Evolutionary conservation across 2,797 vertebrate genomes (phyloP).

Genomic region (Dromococcyx pavoninus): DNA sequence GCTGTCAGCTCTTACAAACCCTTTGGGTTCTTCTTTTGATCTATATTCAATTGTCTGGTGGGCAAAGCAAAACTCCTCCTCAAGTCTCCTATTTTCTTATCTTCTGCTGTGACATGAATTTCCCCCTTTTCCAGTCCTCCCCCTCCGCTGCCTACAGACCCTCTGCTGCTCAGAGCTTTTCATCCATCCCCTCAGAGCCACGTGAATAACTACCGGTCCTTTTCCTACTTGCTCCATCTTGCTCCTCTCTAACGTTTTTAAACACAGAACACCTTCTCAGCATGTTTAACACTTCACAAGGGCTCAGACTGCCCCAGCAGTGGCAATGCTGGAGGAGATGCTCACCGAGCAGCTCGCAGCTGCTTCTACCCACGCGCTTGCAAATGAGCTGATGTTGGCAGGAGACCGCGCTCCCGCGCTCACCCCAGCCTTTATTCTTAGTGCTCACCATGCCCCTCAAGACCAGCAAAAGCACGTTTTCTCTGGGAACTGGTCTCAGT

Average conservation of each 20-base stretch:
- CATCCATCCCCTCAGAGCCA: neutral
- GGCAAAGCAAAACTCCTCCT: conserved; percentile 56
- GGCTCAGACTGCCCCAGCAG: neutral
- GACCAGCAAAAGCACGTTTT: neutral
- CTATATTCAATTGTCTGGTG: conserved; percentile 60
- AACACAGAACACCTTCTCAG: neutral
- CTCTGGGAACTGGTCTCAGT: neutral
- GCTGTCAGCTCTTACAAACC: conserved; percentile 55
- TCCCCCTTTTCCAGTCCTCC: neutral
- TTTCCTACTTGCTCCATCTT: neutral
- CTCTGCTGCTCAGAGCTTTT: neutral
- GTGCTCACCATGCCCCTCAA: neutral
- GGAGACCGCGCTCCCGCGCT: neutral
- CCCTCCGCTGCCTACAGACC: neutral
- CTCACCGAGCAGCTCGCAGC: neutral
- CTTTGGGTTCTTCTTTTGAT: conserved; percentile 64
- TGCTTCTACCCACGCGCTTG: neutral
- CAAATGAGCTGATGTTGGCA: conserved; percentile 12
- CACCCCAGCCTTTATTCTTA: neutral
- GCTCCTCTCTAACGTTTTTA: neutral
- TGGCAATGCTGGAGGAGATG: neutral
- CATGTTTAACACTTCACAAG: neutral
- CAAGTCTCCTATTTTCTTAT: conserved; percentile 32
- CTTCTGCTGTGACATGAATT: conserved; percentile 36
- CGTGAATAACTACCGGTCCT: neutral